A percentile compares a stretch with the other conserved stretches of the same genome.
Evolutionary conservation across 2,888 invertebrate genomes (phyloP).

Genomic region (Amblyjoppa fuscipennis): DNA sequence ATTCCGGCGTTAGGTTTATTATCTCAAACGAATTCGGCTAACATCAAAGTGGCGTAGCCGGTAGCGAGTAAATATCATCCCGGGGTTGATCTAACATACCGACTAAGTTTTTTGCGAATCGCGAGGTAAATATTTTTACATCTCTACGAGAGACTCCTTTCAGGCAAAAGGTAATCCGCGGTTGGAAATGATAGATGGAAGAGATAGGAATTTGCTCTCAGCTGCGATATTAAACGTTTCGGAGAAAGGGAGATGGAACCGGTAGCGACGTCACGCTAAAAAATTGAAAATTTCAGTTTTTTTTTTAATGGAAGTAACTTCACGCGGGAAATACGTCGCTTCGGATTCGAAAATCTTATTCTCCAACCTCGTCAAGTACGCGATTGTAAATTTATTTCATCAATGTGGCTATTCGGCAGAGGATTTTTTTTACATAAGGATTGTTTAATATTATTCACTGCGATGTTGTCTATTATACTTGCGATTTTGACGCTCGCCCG

Average conservation of each 20-base stretch:
- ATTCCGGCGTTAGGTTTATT: background rate
- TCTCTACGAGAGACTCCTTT: background rate
- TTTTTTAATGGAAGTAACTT: too few relatives aligned
- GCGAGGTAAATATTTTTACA: background rate
- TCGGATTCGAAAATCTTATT: too few relatives aligned
- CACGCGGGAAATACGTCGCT: too few relatives aligned
- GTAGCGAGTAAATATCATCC: background rate
- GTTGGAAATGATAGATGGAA: background rate
- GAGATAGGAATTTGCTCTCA: background rate
- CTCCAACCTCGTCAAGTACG: too few relatives aligned
- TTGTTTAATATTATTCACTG: too few relatives aligned
- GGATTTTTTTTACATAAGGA: too few relatives aligned
- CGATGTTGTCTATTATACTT: background rate
- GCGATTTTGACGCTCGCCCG: background rate
- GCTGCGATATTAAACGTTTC: background rate
- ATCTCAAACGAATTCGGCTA: background rate
- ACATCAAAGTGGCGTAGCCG: background rate
- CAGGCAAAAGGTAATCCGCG: background rate
- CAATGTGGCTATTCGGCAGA: too few relatives aligned
- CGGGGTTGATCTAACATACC: background rate
- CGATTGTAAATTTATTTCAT: too few relatives aligned
- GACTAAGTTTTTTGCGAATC: background rate
- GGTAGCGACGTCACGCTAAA: too few relatives aligned
- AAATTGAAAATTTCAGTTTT: too few relatives aligned
- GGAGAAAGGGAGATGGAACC: background rate